Evolutionary conservation across 2,113 vertebrate genomes (phyloP), one percentile per base, ranked within the genome.

Genomic region (Odontesthes bonariensis): DNA sequence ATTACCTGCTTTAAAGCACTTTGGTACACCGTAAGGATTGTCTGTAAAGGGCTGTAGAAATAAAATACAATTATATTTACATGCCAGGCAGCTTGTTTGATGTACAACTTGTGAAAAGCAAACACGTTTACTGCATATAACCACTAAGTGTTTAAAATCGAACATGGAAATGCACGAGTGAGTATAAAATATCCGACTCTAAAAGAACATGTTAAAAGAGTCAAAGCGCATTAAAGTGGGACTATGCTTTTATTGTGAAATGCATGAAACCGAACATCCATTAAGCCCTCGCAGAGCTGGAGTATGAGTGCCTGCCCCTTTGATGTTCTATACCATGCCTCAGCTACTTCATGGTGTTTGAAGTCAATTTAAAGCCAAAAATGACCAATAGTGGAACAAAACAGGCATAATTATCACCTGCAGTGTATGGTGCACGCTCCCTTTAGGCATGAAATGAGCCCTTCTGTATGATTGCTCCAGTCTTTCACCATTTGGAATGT

Each of bases 101-200:
- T 67, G 19, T 19, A 42, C 51, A 3, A 35, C 40, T 20, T 53
- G 35, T 42, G 38, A 23, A 67, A 54, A 19, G 35, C 35, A 38
- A 5, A 10, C 35, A 6, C 5, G 10, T 38, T 7, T 8, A 38
- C 35, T 10, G 35, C 35, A 38, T 3, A 3, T 38, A 38, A 38
- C 6, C 10, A 38, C 1, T 38, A 38, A 10, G 1, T 1, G 35
- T 38, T 38, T 38, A 38, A 3, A 38, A 38, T 7, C 55, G 74
- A 5, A 47, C 14, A 20, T 73, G 38, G 32, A 33, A 22, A 40
- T 23, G 52, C 61, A 52, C 60, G 47, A 68, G 49, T 72, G 42
- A 11, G 75, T 61, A 51, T 61, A 80, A 69, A 55, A 52, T 68
- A 82, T 83, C 66, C 53, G 60, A 83, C 82, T 86, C 76, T 3